Percentiles rank a stretch among this genome's conserved stretches.
phyloP scores from a whole-genome alignment of 2,113 vertebrate species.

The Megaleporinus macrocephalus region DNA sequence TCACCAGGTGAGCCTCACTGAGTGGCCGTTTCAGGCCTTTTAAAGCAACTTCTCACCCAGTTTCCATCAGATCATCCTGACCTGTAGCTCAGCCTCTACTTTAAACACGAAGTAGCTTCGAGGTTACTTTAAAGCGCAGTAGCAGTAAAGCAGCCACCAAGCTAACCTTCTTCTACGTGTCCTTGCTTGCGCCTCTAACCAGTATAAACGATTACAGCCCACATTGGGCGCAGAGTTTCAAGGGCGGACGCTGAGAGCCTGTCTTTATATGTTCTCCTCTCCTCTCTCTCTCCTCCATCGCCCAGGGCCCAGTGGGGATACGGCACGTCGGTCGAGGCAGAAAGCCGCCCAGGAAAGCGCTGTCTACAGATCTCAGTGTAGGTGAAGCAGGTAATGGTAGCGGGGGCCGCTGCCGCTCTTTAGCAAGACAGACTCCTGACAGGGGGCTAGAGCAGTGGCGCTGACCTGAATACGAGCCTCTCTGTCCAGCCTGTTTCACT shows the following conservation, averaged over 20 bases:
- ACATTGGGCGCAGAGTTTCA: background rate
- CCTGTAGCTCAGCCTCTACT: too few species aligned
- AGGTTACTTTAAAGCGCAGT: too few species aligned
- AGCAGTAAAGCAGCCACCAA: background rate
- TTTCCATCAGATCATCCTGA: too few species aligned
- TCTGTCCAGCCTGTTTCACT: background rate
- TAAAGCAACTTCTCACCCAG: too few species aligned
- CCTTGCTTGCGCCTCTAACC: background rate
- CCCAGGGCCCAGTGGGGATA: conserved; percentile 86
- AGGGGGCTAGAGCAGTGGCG: conserved; percentile 10
- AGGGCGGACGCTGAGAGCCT: background rate
- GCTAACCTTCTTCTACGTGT: background rate
- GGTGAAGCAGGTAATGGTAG: conserved; percentile 84
- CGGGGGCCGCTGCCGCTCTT: background rate
- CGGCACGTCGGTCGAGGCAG: conserved; percentile 89
- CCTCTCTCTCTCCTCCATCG: conserved; percentile 14
- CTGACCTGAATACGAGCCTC: background rate
- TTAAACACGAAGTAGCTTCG: too few species aligned
- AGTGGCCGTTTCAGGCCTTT: background rate
- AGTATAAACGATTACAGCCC: background rate
- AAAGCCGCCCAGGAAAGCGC: conserved; percentile 87
- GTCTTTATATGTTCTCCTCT: background rate
- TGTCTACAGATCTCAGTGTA: conserved; percentile 92
- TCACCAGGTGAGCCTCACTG: conserved; percentile 72
- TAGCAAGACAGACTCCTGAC: background rate